A percentile compares a stretch with the other conserved stretches of the same genome.
Evolutionary conservation across 1,140 invertebrate species (phyloP).

Genomic region (Drosophila santomea): DNA sequence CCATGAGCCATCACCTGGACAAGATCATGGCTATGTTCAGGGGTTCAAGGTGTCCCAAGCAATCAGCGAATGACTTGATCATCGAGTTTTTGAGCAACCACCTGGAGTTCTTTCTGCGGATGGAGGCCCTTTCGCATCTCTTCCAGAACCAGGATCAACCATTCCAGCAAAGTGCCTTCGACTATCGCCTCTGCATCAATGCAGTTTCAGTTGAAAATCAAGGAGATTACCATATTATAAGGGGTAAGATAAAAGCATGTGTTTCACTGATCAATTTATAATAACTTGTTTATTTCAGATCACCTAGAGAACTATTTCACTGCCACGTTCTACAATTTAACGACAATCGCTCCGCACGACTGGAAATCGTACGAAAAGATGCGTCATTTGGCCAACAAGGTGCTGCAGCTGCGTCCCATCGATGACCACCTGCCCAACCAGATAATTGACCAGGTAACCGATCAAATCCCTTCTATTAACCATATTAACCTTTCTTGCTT

Average conservation of each 20-base stretch:
- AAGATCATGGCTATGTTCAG: conserved; percentile 49
- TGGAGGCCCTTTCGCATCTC: conserved; percentile 96
- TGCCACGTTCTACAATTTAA: conserved; percentile 98
- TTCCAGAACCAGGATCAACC: conserved; percentile 88
- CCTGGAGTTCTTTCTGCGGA: conserved; percentile 95
- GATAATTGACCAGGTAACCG: conserved; percentile 93
- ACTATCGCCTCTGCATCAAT: conserved; percentile 85
- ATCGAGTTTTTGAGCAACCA: conserved; percentile 90
- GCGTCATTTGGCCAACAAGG: conserved; percentile 95
- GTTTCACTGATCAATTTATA: not conserved
- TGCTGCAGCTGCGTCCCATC: conserved; percentile 92
- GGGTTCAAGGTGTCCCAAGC: conserved; percentile 3
- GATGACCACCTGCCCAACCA: conserved; percentile 98
- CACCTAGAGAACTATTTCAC: conserved; percentile 96
- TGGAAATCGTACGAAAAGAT: conserved; percentile 99
- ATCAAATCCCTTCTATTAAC: not conserved
- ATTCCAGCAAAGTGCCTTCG: conserved; percentile 65
- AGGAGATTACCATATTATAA: conserved; percentile 72
- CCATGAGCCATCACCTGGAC: conserved; percentile 48
- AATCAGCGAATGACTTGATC: conserved; percentile 24
- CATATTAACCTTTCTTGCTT: not conserved
- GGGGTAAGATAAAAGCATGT: conserved; percentile 37
- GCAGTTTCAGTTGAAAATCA: conserved; percentile 85
- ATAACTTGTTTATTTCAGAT: conserved; percentile 67
- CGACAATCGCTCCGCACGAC: conserved; percentile 98